Percentiles rank a stretch among this genome's conserved stretches.
Conservation (phyloP, 2,797 vertebrate species). For the Champsocephalus esox region DNA sequence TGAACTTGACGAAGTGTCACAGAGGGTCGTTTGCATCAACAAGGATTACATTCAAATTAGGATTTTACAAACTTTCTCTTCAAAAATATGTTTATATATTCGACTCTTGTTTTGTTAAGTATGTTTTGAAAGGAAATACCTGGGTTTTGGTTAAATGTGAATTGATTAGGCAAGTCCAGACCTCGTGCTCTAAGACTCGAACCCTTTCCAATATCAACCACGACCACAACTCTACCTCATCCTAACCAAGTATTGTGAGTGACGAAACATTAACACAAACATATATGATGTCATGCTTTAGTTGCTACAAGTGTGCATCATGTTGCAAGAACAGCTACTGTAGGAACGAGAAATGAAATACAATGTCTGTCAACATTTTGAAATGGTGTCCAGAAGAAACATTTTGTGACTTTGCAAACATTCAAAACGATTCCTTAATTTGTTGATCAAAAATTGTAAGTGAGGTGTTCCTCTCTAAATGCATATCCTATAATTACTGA, state of each 20-base stretch:
- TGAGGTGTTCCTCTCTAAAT: background rate
- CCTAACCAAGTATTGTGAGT: background rate
- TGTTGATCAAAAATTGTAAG: background rate
- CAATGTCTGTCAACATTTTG: background rate
- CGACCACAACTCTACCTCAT: background rate
- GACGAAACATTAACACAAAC: background rate
- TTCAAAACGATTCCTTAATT: background rate
- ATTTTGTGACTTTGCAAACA: background rate
- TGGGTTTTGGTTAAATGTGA: background rate
- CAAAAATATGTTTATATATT: background rate
- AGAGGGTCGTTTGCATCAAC: background rate
- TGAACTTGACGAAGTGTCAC: slow-evolving; percentile 33
- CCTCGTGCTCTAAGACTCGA: background rate
- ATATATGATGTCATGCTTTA: background rate
- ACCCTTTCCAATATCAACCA: background rate
- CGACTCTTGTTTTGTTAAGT: background rate
- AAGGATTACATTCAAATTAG: background rate
- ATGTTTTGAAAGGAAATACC: background rate
- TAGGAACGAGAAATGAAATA: background rate
- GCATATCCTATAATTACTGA: background rate
- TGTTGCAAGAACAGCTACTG: background rate
- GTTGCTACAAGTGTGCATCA: background rate
- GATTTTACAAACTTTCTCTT: background rate
- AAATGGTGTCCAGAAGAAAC: background rate
- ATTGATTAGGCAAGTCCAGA: background rate